phyloP scores from a whole-genome alignment of 2,888 invertebrate species.

The Caenorhabditis imperialis region DNA sequence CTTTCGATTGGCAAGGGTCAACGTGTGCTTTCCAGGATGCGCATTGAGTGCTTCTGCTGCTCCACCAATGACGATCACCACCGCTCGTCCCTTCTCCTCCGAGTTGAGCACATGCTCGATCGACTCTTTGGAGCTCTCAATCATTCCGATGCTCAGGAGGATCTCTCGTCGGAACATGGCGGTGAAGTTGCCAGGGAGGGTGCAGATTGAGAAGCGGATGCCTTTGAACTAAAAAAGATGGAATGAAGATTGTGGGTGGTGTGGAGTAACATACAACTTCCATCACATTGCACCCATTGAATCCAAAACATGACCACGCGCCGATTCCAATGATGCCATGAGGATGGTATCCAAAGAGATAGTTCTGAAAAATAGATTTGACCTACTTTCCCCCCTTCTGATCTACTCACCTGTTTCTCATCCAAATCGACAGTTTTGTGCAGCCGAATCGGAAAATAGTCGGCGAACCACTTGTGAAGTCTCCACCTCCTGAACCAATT shows the following conservation, averaged over 20 bases:
- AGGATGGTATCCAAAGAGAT: conserved; percentile 85
- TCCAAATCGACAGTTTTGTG: conserved; percentile 87
- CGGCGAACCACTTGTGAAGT: conserved; percentile 85
- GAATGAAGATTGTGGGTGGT: background rate
- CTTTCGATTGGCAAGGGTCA: conserved; percentile 53
- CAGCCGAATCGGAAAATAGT: conserved; percentile 89
- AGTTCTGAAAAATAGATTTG: conserved; percentile 56
- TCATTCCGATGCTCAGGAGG: conserved; percentile 79
- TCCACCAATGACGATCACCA: conserved; percentile 62
- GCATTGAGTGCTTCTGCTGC: conserved; percentile 61
- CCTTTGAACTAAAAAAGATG: conserved; percentile 40
- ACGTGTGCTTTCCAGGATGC: conserved; percentile 54
- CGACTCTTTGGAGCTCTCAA: conserved; percentile 58
- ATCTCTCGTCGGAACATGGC: conserved; percentile 60
- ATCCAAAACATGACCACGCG: conserved; percentile 86
- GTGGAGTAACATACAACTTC: conserved; percentile 52
- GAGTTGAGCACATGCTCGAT: conserved; percentile 58
- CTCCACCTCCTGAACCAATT: conserved; percentile 46
- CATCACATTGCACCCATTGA: conserved; percentile 81
- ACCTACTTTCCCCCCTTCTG: no score
- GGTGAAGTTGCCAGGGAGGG: conserved; percentile 58
- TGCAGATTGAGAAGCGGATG: conserved; percentile 55
- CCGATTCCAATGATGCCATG: conserved; percentile 91
- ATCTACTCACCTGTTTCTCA: conserved; percentile 31
- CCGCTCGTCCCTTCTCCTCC: conserved; percentile 46